A percentile compares a stretch with the other conserved stretches of the same genome.
phyloP scores from a whole-genome alignment of 2,113 vertebrate species.

The Bothrops jararaca region DNA sequence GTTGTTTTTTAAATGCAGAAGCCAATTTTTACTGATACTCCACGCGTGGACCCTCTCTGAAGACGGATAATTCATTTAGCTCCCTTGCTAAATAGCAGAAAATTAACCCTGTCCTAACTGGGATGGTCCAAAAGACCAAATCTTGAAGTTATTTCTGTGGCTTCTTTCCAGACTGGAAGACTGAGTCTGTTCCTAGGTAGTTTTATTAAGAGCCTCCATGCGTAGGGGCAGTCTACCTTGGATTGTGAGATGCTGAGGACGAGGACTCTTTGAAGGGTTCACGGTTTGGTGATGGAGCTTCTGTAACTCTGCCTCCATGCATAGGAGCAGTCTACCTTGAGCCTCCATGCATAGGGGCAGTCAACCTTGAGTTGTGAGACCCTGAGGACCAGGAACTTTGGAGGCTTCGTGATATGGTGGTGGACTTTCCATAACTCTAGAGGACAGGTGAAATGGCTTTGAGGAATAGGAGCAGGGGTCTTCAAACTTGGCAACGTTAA shows the following conservation, averaged over 20 bases:
- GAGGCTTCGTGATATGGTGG: neutral
- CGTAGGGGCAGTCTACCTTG: neutral
- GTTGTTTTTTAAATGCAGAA: neutral
- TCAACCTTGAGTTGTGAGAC: neutral
- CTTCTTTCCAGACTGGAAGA: neutral
- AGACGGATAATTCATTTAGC: neutral
- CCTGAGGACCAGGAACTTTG: neutral
- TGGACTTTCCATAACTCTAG: neutral
- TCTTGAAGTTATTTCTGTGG: neutral
- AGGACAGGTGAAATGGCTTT: neutral
- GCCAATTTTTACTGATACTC: neutral
- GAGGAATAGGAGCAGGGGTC: neutral
- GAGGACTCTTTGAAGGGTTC: neutral
- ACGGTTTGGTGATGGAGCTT: neutral
- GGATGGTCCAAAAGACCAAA: neutral
- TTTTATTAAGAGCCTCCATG: neutral
- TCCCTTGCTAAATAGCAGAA: neutral
- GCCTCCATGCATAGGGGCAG: neutral
- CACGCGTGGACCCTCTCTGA: neutral
- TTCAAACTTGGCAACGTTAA: too few relatives aligned
- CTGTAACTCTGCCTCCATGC: neutral
- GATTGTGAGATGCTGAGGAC: neutral
- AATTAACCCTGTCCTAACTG: neutral
- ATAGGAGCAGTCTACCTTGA: neutral
- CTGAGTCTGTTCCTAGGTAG: neutral